A percentile compares a stretch with the other conserved stretches of the same genome.
These are phyloP conservation scores for Squalus acanthias DNA, from an alignment of 2,797 vertebrate species.

Conservation along the genomic window DNA sequence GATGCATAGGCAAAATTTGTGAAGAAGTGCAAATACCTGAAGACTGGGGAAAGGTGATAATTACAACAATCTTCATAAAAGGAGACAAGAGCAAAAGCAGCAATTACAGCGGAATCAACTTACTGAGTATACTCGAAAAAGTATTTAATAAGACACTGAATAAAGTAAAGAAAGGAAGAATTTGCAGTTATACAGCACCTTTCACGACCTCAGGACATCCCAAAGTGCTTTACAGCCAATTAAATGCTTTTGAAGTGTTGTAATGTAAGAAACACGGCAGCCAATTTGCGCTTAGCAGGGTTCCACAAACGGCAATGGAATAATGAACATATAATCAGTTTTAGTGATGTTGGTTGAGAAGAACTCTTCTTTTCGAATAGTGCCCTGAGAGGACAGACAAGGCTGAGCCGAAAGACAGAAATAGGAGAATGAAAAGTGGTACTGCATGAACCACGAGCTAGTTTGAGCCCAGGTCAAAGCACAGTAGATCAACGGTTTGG, in stretches of 20 bases:
- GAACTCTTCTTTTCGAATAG: not conserved
- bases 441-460: not conserved
- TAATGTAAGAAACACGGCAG: not conserved
- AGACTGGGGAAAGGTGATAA: no score
- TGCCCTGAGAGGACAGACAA: no score
- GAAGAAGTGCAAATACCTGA: no score
- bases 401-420: no score
- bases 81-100: no score
- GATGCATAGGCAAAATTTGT: no score
- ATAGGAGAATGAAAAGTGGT: not conserved
- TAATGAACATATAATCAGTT: not conserved
- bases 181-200: no score
- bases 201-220: not conserved
- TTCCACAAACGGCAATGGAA: not conserved
- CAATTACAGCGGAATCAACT: no score
- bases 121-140: no score
- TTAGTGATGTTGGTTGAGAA: not conserved
- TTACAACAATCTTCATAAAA: no score
- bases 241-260: not conserved
- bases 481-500: not conserved
- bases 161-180: no score
- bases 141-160: no score
- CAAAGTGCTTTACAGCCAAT: not conserved
- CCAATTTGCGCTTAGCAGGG: not conserved
- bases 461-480: not conserved